Evolutionary conservation across 2,797 vertebrate genomes (phyloP), one percentile per base, ranked within the genome.

Genomic region (Valencia hispanica): DNA sequence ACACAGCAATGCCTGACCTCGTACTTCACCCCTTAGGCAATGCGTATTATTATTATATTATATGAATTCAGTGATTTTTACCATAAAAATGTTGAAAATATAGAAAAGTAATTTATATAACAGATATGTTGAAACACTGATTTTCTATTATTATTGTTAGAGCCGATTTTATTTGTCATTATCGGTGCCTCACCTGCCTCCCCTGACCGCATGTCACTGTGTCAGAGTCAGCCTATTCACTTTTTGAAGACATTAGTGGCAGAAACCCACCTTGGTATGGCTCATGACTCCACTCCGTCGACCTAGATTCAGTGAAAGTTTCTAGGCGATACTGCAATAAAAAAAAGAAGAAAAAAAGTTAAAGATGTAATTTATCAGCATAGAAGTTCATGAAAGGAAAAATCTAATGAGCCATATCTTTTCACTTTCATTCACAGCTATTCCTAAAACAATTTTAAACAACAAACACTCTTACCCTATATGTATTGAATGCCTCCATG

Each of bases 261-360:
- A 59, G 7, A 51, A 55, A 65, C 4, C 70, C 83, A 94, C 93
- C 90, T 0, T 63, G 14, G 22, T 88, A 92, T 2, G 94, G 90
- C 63, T 89, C 75, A 0, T 90, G 81, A 71, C 72, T 81, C 94
- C 93, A 94, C 55, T 92, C 87, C 36, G 95, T 95, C 25, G 89
- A 89, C 82, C 94, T 79, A 1, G 92, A 90, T 82, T 95, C 93
- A 15, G 74, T 91, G 80, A 95, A 96, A 4, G 95, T 95, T 89
- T 95, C 95, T 84, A 95, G 82, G 11, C 94, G 94, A 85, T 96
- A 97, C 96, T 97, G 80, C 71, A 80, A 86, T 22, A 72, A 68
- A 27, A 11, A 34, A 70, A 32, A 25, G 18, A 57, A 65, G 43
- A 61, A n/a, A 25, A 53, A 65, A 25, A 11, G 34, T 51, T 4